phyloP scores from a whole-genome alignment of 1,140 invertebrate genomes.

The Asbolus verrucosus region DNA sequence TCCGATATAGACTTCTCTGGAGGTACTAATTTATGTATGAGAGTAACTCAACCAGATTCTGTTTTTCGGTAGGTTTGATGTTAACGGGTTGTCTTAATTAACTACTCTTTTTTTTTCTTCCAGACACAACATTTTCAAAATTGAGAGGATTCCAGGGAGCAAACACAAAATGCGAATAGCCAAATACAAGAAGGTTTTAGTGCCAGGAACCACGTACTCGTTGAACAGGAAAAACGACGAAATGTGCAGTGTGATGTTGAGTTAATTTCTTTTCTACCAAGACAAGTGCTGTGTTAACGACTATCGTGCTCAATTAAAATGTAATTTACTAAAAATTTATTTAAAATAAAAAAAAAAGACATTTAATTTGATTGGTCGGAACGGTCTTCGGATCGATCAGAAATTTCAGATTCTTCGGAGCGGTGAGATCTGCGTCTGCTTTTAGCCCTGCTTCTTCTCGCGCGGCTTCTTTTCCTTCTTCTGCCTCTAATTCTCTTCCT shows the following conservation, averaged over 20 bases:
- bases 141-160: slow-evolving; percentile 76
- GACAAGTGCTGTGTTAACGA: slow-evolving; percentile 47
- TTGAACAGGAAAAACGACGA: slow-evolving; percentile 85
- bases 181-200: slow-evolving; percentile 65
- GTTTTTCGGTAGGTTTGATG: slow-evolving; percentile 70
- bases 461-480: background rate
- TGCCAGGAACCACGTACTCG: slow-evolving; percentile 79
- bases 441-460: background rate
- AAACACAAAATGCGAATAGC: slow-evolving; percentile 74
- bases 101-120: slow-evolving; percentile 54
- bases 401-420: too few species aligned
- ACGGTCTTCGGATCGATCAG: too few species aligned
- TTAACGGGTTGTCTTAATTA: background rate
- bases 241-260: slow-evolving; percentile 72
- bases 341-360: too few species aligned
- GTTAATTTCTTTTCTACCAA: slow-evolving; percentile 38
- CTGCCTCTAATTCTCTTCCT: background rate
- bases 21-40: slow-evolving; percentile 83
- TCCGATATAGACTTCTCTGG: slow-evolving; percentile 86
- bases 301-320: slow-evolving; percentile 29
- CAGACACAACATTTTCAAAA: slow-evolving; percentile 76
- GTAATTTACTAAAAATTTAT: slow-evolving; percentile 1
- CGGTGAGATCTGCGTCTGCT: too few species aligned
- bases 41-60: slow-evolving; percentile 79
- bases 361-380: too few species aligned